Conservation (phyloP, 2,113 vertebrate genomes). For the Brienomyrus longianalis region DNA sequence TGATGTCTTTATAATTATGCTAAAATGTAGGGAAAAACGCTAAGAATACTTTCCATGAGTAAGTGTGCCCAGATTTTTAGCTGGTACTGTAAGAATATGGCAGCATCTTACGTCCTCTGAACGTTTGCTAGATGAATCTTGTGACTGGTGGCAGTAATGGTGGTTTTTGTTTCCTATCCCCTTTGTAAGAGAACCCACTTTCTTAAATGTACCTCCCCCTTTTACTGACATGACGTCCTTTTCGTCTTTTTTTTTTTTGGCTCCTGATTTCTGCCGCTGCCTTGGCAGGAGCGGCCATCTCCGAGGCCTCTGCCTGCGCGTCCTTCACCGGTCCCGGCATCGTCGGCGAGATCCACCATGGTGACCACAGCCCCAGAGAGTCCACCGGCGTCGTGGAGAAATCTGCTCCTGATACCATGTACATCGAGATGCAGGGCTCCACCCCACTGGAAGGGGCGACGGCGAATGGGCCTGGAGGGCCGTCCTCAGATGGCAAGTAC, state of each 20-base stretch:
- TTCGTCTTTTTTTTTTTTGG: background rate
- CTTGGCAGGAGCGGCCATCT: constrained; percentile 47
- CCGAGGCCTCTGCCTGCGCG: constrained; percentile 66
- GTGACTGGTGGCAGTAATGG: background rate
- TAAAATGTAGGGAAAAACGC: too few relatives aligned
- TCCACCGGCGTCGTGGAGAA: constrained; percentile 30
- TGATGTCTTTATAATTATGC: too few relatives aligned
- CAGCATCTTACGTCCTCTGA: background rate
- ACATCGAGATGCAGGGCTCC: constrained; percentile 34
- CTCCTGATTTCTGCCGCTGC: constrained; percentile 3
- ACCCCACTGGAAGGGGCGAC: constrained; percentile 31
- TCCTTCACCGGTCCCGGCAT: constrained; percentile 37
- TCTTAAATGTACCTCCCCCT: background rate
- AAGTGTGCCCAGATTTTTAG: background rate
- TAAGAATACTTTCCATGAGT: too few relatives aligned
- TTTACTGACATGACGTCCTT: background rate
- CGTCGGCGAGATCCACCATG: constrained; percentile 43
- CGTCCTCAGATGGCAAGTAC: constrained; percentile 61
- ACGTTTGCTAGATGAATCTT: background rate
- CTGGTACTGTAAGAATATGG: background rate
- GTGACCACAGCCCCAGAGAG: constrained; percentile 43
- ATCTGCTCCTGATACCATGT: constrained; percentile 40
- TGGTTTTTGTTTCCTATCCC: background rate
- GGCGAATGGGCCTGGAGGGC: constrained; percentile 52
- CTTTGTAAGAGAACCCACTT: too few relatives aligned